Conservation (phyloP, 2,888 invertebrate species). For the Lutraria lutraria region DNA sequence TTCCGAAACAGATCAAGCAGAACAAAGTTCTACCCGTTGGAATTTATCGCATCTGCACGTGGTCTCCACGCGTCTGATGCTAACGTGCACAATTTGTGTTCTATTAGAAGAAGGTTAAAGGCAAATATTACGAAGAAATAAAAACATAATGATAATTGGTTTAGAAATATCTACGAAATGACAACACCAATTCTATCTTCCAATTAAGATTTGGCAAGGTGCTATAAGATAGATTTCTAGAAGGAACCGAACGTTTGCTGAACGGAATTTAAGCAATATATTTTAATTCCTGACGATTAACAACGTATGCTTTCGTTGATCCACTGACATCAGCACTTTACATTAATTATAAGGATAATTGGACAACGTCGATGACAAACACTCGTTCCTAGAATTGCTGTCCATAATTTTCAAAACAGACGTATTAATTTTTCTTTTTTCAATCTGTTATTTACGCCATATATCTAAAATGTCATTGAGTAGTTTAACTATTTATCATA, state of each 20-base stretch:
- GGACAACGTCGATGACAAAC: neutral
- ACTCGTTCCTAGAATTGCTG: neutral
- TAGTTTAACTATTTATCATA: no score
- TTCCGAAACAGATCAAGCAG: neutral
- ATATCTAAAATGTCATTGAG: neutral
- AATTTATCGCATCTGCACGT: neutral
- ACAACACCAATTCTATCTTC: neutral
- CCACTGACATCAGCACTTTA: neutral
- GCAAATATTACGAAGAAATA: neutral
- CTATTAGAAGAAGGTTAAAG: neutral
- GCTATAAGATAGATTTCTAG: neutral
- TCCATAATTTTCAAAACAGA: neutral
- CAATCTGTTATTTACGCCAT: neutral
- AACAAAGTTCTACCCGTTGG: neutral
- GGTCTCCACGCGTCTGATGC: neutral
- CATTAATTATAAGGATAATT: neutral
- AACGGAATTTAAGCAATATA: slow-evolving; percentile 7
- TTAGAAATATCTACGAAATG: neutral
- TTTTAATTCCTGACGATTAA: neutral
- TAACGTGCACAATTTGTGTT: neutral
- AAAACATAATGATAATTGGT: neutral
- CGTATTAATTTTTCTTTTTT: neutral
- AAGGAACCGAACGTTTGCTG: neutral
- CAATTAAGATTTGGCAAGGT: slow-evolving; percentile 13
- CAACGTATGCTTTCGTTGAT: neutral